Base-by-base conservation (phyloP, 2,888 invertebrate species). In the Papilio demoleus region DNA sequence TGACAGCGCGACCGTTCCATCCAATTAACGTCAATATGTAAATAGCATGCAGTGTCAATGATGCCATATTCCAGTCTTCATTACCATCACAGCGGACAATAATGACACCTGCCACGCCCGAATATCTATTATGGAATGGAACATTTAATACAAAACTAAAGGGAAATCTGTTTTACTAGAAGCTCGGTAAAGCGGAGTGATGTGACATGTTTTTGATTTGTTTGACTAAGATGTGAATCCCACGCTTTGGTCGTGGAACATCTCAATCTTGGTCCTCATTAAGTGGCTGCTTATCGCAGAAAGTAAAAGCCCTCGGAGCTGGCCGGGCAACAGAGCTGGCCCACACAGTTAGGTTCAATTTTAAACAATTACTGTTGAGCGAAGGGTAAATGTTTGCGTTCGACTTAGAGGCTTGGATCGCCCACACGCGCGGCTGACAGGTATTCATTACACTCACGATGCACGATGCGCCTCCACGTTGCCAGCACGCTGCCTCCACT, bases 311-410 rank as follows among this genome's bases (percentile, higher is more conserved):
- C 77, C 77, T 76, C 77, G 81, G 80, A 83, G 79, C 84, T 81
- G 85, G 83, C 81, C 83, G 75, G 82, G 84, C 87, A 88, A 88
- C 88, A 87, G 78, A 75, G 79, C 71, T 83, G 86, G 91, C 87
- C 92, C 92, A 92, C 92, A 92, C 92, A 90, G 92, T 92, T 92
- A 90, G 91, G 90, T 87, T 88, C 92, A 92, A 92, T 92, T 92
- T 92, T 92, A 91, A 92, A 92, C 92, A 92, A 92, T 92, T 92
- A 92, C 90, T 86, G 88, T 82, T 88, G 89, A 88, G 88, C 88
- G 89, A 88, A 88, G 88, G 90, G 92, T 87, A 92, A 92, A 92
- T 92, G 91, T 92, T 92, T 92, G 89, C 89, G 79, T 92, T 90
- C 90, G 90, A 90, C 88, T 90, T 90, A 89, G 89, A 70, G 69